These are phyloP conservation scores for Pao palembangensis DNA, from an alignment of 2,113 vertebrate species.

Conservation along the genomic window DNA sequence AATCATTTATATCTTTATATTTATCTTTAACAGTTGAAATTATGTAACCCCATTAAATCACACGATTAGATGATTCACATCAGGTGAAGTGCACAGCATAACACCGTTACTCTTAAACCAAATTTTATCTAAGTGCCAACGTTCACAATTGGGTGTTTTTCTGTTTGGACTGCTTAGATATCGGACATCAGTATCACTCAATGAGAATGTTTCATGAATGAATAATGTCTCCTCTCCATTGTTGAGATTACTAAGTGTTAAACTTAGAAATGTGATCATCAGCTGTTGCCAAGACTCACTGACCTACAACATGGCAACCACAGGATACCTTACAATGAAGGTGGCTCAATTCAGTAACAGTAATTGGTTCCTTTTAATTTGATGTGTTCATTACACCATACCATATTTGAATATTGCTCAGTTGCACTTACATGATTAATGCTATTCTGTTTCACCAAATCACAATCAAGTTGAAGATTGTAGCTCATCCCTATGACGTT, in stretches of 20 bases:
- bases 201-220: conserved; percentile 25
- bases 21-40: no score
- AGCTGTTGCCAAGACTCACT: conserved; percentile 32
- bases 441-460: no score
- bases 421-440: no score
- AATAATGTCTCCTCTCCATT: conserved; percentile 24
- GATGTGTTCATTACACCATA: no score
- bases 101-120: not conserved
- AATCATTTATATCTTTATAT: not conserved
- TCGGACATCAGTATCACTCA: conserved; percentile 5
- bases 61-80: not conserved
- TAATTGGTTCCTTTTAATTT: not conserved
- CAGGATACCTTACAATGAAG: conserved; percentile 12
- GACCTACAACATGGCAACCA: conserved; percentile 11
- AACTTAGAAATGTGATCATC: conserved; percentile 35
- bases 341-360: not conserved
- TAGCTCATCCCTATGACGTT: no score
- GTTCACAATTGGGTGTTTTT: no score
- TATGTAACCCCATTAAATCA: no score
- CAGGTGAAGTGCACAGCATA: not conserved
- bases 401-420: no score
- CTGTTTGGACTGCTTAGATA: not conserved
- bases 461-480: no score
- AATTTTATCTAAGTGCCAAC: no score
- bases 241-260: conserved; percentile 22